Percentiles rank a stretch among this genome's conserved stretches.
Conservation (phyloP, 2,888 invertebrate species). For the Synergus gifuensis region DNA sequence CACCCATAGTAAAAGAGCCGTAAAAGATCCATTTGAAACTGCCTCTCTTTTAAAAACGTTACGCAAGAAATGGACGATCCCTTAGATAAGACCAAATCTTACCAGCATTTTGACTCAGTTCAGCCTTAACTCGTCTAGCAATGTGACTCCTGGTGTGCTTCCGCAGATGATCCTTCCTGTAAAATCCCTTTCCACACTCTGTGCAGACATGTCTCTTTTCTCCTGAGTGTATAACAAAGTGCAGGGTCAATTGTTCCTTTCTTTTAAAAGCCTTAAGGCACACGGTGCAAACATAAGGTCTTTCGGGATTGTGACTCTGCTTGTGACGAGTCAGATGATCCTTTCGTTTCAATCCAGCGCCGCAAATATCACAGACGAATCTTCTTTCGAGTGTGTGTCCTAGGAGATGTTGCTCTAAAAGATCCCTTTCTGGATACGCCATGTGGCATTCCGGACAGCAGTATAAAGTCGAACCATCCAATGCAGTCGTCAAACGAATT, state of each 20-base stretch:
- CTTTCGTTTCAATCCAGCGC: constrained; percentile 91
- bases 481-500: constrained; percentile 88
- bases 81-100: constrained; percentile 46
- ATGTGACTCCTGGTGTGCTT: constrained; percentile 92
- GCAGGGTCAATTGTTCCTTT: constrained; percentile 92
- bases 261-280: constrained; percentile 93
- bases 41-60: too few relatives aligned
- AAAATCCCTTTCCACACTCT: constrained; percentile 94
- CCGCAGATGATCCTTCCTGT: constrained; percentile 91
- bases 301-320: constrained; percentile 92
- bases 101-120: constrained; percentile 86
- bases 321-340: constrained; percentile 93
- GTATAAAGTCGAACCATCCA: constrained; percentile 90
- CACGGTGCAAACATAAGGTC: constrained; percentile 92
- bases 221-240: constrained; percentile 94
- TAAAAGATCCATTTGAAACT: too few relatives aligned
- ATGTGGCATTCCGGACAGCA: constrained; percentile 94
- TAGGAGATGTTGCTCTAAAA: constrained; percentile 91
- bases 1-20: too few relatives aligned
- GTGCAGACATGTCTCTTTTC: constrained; percentile 92
- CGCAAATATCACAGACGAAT: constrained; percentile 93
- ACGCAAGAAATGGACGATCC: too few relatives aligned
- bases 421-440: constrained; percentile 91
- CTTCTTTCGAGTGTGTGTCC: constrained; percentile 91
- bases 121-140: constrained; percentile 90